Evolutionary conservation across 92 coral and sea anemone species (phyloP).

Genomic region (Chrysogorgia sp.): DNA sequence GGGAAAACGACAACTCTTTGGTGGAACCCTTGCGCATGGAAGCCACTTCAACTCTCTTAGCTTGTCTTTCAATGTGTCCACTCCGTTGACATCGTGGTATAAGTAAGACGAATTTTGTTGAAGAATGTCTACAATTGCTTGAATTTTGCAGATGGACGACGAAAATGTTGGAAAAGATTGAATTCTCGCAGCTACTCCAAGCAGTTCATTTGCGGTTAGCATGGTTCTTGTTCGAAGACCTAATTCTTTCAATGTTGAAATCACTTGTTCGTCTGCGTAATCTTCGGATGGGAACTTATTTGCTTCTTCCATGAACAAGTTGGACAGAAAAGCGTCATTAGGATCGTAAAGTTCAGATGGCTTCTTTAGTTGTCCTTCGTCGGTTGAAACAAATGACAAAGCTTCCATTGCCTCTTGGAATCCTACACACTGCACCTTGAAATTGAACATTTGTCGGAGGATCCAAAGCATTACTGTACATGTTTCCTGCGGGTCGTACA

Average conservation of each 20-base stretch:
- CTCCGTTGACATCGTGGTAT: conserved; percentile 8
- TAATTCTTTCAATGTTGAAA: conserved; percentile 51
- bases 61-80: conserved; percentile 25
- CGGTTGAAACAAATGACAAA: conserved; percentile 6
- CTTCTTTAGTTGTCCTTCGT: conserved; percentile 59
- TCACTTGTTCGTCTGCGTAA: conserved; percentile 39
- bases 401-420: background rate
- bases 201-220: conserved; percentile 72
- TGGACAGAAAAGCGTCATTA: conserved; percentile 27
- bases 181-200: conserved; percentile 72
- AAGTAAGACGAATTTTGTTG: conserved; percentile 38
- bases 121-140: conserved; percentile 64
- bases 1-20: conserved; percentile 67
- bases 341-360: conserved; percentile 83
- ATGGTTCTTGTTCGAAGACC: conserved; percentile 78
- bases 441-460: conserved; percentile 78
- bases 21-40: conserved; percentile 55
- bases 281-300: conserved; percentile 66
- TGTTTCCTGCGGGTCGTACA: conserved; percentile 72
- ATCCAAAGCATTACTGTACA: conserved; percentile 89
- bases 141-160: conserved; percentile 60
- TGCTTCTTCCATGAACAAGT: conserved; percentile 63
- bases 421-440: conserved; percentile 19
- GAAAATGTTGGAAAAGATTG: conserved; percentile 59
- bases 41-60: conserved; percentile 65